Conservation (phyloP, 2,888 invertebrate species). For the Cataglyphis altisquamis region DNA sequence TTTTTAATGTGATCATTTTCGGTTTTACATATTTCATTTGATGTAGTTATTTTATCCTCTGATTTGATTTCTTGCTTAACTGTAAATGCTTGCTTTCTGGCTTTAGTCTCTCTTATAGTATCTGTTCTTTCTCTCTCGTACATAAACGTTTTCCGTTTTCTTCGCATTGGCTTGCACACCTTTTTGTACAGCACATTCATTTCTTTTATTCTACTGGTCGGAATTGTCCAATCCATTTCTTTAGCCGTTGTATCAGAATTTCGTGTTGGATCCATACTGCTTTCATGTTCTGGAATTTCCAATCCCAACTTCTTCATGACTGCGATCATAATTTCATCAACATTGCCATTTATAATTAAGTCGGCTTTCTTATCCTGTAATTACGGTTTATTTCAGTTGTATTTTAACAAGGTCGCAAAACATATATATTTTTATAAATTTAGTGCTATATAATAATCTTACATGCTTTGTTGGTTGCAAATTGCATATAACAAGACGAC, state of each 20-base stretch:
- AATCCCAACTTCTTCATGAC: constrained; percentile 92
- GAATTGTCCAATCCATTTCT: constrained; percentile 92
- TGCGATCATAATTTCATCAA: constrained; percentile 93
- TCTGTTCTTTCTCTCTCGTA: constrained; percentile 82
- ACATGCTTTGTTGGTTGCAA: constrained; percentile 99
- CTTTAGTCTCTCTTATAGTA: constrained; percentile 61
- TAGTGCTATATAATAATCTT: constrained; percentile 80
- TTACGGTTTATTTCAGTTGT: not conserved
- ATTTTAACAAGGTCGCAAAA: not conserved
- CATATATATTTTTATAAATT: not conserved
- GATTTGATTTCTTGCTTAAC: constrained; percentile 75
- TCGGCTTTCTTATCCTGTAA: constrained; percentile 96
- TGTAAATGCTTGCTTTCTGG: constrained; percentile 70
- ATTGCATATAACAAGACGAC: constrained; percentile 97
- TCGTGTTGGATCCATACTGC: constrained; percentile 90
- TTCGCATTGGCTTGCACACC: constrained; percentile 85
- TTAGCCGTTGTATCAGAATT: constrained; percentile 84
- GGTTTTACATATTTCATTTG: constrained; percentile 52
- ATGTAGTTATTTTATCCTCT: constrained; percentile 60
- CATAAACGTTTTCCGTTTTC: constrained; percentile 85
- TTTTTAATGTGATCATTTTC: constrained; percentile 44
- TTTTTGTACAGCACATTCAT: constrained; percentile 89
- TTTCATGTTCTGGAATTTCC: constrained; percentile 91
- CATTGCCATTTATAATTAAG: constrained; percentile 95
- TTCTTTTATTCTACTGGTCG: constrained; percentile 88